These are phyloP conservation scores for Sceloporus tristichus DNA, from an alignment of 2,113 vertebrate species.

Conservation along the genomic window DNA sequence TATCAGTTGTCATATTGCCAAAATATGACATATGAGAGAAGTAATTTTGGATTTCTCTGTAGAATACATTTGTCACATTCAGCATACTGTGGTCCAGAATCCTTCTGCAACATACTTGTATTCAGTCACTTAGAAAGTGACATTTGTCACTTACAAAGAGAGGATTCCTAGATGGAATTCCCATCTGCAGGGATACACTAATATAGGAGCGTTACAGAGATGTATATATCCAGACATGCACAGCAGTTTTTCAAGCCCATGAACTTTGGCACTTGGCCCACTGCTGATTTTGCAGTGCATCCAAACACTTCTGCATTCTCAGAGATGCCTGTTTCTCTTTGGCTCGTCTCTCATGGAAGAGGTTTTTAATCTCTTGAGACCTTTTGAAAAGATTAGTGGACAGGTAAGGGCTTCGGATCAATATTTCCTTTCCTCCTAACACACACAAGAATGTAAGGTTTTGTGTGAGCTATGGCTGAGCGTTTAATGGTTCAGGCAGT, in stretches of 20 bases:
- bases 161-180: not conserved
- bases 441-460: slow-evolving; percentile 12
- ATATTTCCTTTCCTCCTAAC: slow-evolving; percentile 22
- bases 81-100: not conserved
- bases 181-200: not conserved
- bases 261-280: slow-evolving; percentile 13
- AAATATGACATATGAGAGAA: not conserved
- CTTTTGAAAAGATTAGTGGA: slow-evolving; percentile 25
- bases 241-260: slow-evolving; percentile 10
- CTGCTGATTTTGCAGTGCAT: slow-evolving; percentile 34
- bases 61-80: not conserved
- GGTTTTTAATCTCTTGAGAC: slow-evolving; percentile 19
- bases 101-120: not conserved
- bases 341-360: not conserved
- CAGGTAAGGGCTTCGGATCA: slow-evolving; percentile 5
- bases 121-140: not conserved
- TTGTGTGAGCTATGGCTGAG: slow-evolving; percentile 1
- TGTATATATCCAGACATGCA: not conserved
- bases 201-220: not conserved
- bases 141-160: not conserved
- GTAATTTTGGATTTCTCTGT: not conserved
- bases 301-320: slow-evolving; percentile 28
- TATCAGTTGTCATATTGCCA: not conserved
- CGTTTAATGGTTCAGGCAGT: slow-evolving; percentile 33
- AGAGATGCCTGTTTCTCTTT: slow-evolving; percentile 39